Conservation (phyloP, 2,113 vertebrate species). For the Oncorhynchus clarkii region DNA sequence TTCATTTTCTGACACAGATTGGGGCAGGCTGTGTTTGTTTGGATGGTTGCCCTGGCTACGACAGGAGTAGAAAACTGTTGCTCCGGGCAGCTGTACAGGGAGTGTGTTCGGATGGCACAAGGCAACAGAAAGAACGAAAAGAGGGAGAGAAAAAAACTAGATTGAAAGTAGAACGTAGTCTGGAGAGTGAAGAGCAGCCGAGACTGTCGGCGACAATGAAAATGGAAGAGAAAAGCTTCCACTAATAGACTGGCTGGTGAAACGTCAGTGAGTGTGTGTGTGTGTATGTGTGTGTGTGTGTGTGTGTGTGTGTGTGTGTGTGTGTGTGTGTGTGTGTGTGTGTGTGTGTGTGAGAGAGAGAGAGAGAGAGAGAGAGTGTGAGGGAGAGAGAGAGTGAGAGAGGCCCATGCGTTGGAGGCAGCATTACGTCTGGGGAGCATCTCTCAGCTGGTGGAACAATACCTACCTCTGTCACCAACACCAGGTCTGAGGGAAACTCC, state of each 20-base stretch:
- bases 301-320: neutral
- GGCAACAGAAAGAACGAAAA: neutral
- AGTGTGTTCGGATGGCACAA: neutral
- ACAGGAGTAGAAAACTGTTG: conserved; percentile 28
- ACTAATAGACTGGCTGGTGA: neutral
- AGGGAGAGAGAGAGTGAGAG: neutral
- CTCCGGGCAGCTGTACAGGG: conserved; percentile 6
- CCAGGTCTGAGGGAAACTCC: neutral
- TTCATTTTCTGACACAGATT: conserved; percentile 21
- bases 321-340: neutral
- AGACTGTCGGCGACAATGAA: neutral
- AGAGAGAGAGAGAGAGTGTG: neutral
- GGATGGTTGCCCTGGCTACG: conserved; percentile 35
- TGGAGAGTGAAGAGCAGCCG: neutral
- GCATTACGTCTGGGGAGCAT: neutral
- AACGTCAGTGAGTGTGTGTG: neutral
- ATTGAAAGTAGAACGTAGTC: neutral
- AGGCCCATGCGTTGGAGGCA: neutral
- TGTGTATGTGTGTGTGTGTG: neutral
- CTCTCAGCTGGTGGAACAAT: neutral
- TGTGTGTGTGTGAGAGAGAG: neutral
- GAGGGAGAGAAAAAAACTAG: neutral
- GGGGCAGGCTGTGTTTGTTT: conserved; percentile 46
- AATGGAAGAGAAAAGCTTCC: neutral
- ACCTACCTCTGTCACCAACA: neutral